A percentile compares a stretch with the other conserved stretches of the same genome.
phyloP scores from a whole-genome alignment of 2,888 invertebrate species.

The Lamellibrachia satsuma region DNA sequence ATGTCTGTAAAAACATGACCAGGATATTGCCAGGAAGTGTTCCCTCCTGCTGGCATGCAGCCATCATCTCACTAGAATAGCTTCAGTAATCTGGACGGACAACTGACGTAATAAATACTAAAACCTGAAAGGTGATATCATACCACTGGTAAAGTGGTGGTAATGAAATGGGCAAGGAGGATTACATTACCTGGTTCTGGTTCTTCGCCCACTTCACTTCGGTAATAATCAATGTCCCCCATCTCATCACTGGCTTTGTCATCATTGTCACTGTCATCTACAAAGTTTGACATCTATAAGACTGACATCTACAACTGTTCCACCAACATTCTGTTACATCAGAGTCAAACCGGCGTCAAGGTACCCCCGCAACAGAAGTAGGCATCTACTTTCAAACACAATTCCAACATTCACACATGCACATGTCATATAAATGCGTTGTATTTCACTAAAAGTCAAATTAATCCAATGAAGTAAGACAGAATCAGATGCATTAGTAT shows the following conservation, averaged over 20 bases:
- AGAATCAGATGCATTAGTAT: too few species aligned
- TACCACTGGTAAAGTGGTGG: not conserved
- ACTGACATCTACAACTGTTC: too few species aligned
- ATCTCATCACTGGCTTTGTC: conserved; percentile 54
- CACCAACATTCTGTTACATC: too few species aligned
- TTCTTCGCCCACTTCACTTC: conserved; percentile 86
- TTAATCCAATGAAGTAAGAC: too few species aligned
- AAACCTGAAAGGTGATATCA: not conserved
- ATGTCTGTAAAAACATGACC: not conserved
- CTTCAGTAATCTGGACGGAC: not conserved
- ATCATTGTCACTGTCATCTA: not conserved
- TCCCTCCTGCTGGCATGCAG: not conserved
- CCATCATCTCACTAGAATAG: not conserved
- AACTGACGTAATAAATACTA: not conserved
- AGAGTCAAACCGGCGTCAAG: too few species aligned
- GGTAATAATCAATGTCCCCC: conserved; percentile 82
- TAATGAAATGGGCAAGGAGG: not conserved
- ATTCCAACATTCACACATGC: too few species aligned
- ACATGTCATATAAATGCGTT: too few species aligned
- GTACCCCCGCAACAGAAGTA: too few species aligned
- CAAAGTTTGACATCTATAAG: too few species aligned
- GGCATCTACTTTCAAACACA: too few species aligned
- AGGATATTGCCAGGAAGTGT: not conserved
- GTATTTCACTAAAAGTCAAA: too few species aligned
- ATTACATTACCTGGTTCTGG: conserved; percentile 76